Percentiles rank a stretch among this genome's conserved stretches.
Conservation (phyloP, 2,888 invertebrate species). For the Calephelis perditalis region DNA sequence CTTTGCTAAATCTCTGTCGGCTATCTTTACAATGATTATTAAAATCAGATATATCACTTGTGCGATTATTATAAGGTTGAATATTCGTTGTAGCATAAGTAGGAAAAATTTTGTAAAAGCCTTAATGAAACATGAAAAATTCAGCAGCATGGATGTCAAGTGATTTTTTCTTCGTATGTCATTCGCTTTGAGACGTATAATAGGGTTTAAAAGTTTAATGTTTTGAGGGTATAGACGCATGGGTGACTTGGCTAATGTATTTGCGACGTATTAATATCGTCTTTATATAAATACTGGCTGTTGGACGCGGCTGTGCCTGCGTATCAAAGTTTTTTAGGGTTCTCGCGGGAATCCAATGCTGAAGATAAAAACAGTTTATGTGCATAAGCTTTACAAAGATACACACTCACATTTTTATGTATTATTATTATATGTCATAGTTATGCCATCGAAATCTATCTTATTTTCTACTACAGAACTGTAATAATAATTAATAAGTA, state of each 20-base stretch:
- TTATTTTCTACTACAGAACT: too few species aligned
- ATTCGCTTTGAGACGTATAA: conserved; percentile 35
- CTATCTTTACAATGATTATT: conserved; percentile 9
- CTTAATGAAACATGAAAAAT: conserved; percentile 41
- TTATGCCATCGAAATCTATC: too few species aligned
- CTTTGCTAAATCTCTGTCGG: conserved; percentile 12
- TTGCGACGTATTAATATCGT: not conserved
- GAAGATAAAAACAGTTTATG: too few species aligned
- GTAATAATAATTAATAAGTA: too few species aligned
- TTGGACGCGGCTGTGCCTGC: too few species aligned
- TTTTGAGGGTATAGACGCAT: conserved; percentile 16
- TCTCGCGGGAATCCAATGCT: too few species aligned
- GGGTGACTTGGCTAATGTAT: conserved; percentile 6
- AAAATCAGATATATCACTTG: conserved; percentile 9
- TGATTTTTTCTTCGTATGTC: conserved; percentile 38
- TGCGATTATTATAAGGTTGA: conserved; percentile 7
- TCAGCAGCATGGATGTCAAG: conserved; percentile 34
- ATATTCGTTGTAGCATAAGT: conserved; percentile 8
- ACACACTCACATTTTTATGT: too few species aligned
- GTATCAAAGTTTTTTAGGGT: too few species aligned
- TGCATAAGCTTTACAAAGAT: too few species aligned
- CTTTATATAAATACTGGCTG: not conserved
- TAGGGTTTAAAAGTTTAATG: conserved; percentile 35
- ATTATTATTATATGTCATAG: too few species aligned
- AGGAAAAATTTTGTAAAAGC: conserved; percentile 25